Conservation (phyloP, 1,140 invertebrate genomes). For the Sminthurinus signatus region DNA sequence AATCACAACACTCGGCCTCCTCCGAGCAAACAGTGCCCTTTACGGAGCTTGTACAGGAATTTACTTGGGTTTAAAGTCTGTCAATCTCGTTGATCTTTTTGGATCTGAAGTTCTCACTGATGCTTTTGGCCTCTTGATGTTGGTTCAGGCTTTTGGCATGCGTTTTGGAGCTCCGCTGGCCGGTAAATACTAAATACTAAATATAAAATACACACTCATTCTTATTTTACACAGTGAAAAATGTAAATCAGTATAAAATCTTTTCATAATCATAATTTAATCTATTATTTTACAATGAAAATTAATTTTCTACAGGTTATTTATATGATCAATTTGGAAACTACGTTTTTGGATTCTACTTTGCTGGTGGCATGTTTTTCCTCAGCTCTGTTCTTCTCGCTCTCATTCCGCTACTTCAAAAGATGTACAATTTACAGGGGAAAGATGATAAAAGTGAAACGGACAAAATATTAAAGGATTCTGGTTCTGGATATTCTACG, state of each 20-base stretch:
- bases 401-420: slow-evolving; percentile 59
- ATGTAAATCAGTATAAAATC: too few species aligned
- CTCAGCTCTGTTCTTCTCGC: slow-evolving; percentile 80
- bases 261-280: too few species aligned
- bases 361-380: slow-evolving; percentile 72
- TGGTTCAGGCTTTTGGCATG: slow-evolving; percentile 87
- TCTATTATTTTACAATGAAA: too few species aligned
- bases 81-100: slow-evolving; percentile 77
- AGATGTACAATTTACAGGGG: neutral
- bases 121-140: slow-evolving; percentile 80
- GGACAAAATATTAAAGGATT: neutral
- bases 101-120: slow-evolving; percentile 83
- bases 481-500: slow-evolving; percentile 61
- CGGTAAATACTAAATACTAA: too few species aligned
- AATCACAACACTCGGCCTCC: slow-evolving; percentile 57
- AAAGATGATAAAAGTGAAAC: too few species aligned
- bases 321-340: slow-evolving; percentile 66
- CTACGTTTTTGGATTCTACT: slow-evolving; percentile 74
- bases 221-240: too few species aligned
- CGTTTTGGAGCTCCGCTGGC: slow-evolving; percentile 69
- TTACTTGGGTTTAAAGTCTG: slow-evolving; percentile 86
- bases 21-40: slow-evolving; percentile 67
- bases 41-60: slow-evolving; percentile 87
- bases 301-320: slow-evolving; percentile 57
- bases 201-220: too few species aligned